phyloP scores from a whole-genome alignment of 1,140 invertebrate genomes.

The Pogonus chalceus region DNA sequence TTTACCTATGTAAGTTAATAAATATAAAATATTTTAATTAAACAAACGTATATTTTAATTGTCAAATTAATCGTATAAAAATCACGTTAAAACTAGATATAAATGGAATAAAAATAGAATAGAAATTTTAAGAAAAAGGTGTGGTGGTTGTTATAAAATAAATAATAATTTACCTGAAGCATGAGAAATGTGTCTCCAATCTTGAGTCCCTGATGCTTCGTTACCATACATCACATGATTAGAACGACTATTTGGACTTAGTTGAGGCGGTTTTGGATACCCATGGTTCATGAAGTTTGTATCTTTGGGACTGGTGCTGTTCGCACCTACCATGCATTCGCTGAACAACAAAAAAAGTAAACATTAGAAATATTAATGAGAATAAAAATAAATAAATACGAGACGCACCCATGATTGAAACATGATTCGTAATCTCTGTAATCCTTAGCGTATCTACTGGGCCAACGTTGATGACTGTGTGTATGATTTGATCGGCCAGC shows the following conservation, averaged over 20 bases:
- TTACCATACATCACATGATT: constrained; percentile 30
- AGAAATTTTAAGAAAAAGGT: neutral
- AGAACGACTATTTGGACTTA: constrained; percentile 28
- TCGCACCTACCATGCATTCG: constrained; percentile 28
- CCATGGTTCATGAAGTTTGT: constrained; percentile 27
- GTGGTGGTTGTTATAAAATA: too few relatives aligned
- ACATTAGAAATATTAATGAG: constrained; percentile 2
- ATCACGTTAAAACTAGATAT: too few relatives aligned
- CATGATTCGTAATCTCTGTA: constrained; percentile 32
- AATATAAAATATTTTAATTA: too few relatives aligned
- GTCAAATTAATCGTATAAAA: too few relatives aligned
- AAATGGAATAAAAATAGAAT: too few relatives aligned
- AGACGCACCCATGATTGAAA: constrained; percentile 31
- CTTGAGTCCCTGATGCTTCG: constrained; percentile 25
- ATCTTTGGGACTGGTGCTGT: constrained; percentile 31
- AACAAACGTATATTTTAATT: too few relatives aligned
- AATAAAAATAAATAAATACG: neutral
- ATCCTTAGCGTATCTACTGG: constrained; percentile 32
- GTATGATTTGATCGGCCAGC: constrained; percentile 25
- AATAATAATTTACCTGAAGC: constrained; percentile 1
- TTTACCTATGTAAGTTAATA: too few relatives aligned
- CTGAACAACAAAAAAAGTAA: constrained; percentile 19
- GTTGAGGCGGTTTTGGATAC: constrained; percentile 31
- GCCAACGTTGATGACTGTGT: constrained; percentile 32
- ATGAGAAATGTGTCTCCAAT: constrained; percentile 13